Evolutionary conservation across 2,113 vertebrate species (phyloP).

Genomic region (Leptosomus discolor): DNA sequence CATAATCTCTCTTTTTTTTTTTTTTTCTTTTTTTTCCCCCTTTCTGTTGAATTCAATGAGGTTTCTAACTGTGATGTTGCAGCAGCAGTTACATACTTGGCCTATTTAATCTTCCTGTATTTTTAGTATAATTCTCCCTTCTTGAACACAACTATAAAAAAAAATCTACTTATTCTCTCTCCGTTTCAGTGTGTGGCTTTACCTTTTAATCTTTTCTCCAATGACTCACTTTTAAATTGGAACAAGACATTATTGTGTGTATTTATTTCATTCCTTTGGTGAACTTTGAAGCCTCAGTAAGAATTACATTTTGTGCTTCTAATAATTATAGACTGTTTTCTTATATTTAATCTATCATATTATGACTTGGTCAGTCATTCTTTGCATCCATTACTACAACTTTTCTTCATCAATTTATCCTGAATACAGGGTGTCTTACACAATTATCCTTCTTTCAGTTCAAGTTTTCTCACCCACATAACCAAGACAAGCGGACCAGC

Average conservation of each 20-base stretch:
- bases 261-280: background rate
- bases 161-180: background rate
- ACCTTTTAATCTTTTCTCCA: background rate
- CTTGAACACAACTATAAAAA: background rate
- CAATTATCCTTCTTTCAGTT: background rate
- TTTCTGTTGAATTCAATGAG: background rate
- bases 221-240: background rate
- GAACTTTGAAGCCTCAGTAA: background rate
- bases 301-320: background rate
- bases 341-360: background rate
- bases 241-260: background rate
- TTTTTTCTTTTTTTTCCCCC: background rate
- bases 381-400: background rate
- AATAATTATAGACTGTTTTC: background rate
- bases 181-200: background rate
- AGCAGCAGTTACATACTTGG: background rate
- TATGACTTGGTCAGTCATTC: background rate
- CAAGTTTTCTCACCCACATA: background rate
- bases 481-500: background rate
- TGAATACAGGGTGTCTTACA: background rate
- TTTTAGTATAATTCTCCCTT: background rate
- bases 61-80: background rate
- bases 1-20: rapidly evolving
- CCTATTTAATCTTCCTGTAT: background rate
- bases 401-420: background rate